Evolutionary conservation across 2,888 invertebrate species (phyloP).

Genomic region (Luffia ferchaultella): DNA sequence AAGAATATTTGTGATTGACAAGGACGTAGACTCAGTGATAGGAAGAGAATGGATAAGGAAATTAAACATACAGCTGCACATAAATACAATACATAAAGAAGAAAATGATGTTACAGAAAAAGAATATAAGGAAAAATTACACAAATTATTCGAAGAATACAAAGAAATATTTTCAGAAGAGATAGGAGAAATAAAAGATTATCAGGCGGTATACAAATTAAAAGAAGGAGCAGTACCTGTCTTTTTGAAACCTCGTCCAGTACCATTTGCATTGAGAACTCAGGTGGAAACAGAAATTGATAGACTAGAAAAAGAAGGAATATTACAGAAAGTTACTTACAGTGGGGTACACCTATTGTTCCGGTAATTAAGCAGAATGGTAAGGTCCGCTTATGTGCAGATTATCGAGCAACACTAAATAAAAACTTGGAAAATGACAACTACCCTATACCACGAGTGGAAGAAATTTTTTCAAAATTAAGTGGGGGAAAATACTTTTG

Average conservation of each 20-base stretch:
- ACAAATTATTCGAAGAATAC: constrained; percentile 8
- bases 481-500: constrained; percentile 10
- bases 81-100: constrained; percentile 10
- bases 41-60: constrained; percentile 13
- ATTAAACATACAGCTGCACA: constrained; percentile 10
- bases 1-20: constrained; percentile 1
- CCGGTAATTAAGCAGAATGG: constrained; percentile 12
- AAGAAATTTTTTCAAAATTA: constrained; percentile 13
- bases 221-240: not conserved
- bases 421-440: constrained; percentile 9
- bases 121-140: constrained; percentile 11
- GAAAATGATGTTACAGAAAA: constrained; percentile 9
- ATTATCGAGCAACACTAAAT: constrained; percentile 13
- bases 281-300: constrained; percentile 13
- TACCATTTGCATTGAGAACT: constrained; percentile 8
- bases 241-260: constrained; percentile 1
- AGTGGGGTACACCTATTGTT: constrained; percentile 13
- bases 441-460: constrained; percentile 9
- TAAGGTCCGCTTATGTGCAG: constrained; percentile 10
- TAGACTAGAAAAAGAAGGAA: constrained; percentile 7
- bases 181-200: constrained; percentile 10
- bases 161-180: constrained; percentile 10
- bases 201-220: not conserved
- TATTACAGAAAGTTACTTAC: constrained; percentile 9
- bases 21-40: constrained; percentile 10